A percentile compares a stretch with the other conserved stretches of the same genome.
These are phyloP conservation scores for Solenodon paradoxus DNA, from an alignment of 2,113 vertebrate genomes.

Conservation along the genomic window DNA sequence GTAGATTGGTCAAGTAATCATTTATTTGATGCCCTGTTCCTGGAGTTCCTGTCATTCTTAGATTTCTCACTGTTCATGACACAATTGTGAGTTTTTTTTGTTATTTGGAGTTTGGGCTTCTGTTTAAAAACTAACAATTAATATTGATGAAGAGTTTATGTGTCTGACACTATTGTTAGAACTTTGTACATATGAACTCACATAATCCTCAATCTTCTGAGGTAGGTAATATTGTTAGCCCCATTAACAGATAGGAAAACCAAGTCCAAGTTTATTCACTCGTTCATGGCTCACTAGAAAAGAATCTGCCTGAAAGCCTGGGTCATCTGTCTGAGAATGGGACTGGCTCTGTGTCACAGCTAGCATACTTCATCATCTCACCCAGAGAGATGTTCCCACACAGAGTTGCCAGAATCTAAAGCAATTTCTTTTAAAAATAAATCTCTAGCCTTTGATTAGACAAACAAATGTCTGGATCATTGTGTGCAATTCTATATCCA, in stretches of 20 bases:
- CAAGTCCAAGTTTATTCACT: neutral
- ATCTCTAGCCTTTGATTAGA: neutral
- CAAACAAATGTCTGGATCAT: neutral
- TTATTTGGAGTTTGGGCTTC: neutral
- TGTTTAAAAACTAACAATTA: neutral
- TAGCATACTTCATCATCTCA: neutral
- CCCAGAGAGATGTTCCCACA: neutral
- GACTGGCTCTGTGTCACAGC: neutral
- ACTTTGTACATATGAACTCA: neutral
- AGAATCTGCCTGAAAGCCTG: neutral
- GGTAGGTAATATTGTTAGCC: neutral
- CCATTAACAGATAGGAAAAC: neutral
- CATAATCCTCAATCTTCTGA: neutral
- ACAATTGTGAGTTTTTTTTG: neutral
- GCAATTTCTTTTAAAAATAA: slow-evolving; percentile 8
- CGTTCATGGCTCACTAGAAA: neutral
- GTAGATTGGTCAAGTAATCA: neutral
- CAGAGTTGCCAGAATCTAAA: neutral
- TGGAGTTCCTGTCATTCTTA: neutral
- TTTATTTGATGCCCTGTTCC: neutral
- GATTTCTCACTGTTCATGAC: neutral
- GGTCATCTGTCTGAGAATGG: neutral
- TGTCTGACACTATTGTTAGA: neutral
- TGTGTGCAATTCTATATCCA: neutral
- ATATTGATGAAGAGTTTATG: neutral